Evolutionary conservation across 2,888 invertebrate species (phyloP).

Genomic region (Linyphia triangularis): DNA sequence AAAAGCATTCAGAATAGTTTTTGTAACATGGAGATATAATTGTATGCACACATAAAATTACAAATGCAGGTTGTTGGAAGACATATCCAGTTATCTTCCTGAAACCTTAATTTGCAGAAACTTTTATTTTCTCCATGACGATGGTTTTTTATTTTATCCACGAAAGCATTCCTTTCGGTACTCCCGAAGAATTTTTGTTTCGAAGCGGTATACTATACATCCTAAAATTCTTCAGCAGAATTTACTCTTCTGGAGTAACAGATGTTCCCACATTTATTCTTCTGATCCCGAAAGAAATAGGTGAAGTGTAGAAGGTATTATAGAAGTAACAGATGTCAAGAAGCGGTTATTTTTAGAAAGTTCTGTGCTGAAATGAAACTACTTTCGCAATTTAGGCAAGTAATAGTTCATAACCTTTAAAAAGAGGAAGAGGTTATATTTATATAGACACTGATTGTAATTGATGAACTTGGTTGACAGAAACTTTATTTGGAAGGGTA

Average conservation of each 20-base stretch:
- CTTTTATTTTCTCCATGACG: neutral
- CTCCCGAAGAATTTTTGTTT: neutral
- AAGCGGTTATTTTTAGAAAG: neutral
- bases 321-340: slow-evolving; percentile 1
- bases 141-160: neutral
- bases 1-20: no score
- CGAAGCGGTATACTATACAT: neutral
- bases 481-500: no score
- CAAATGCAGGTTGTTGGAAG: no score
- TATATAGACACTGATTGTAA: no score
- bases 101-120: neutral
- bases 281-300: neutral
- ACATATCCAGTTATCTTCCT: no score
- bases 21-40: no score
- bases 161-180: neutral
- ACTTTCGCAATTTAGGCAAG: neutral
- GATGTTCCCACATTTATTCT: slow-evolving; percentile 4
- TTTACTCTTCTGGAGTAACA: neutral
- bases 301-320: neutral
- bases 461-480: no score
- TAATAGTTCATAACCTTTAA: neutral
- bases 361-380: neutral
- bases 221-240: neutral
- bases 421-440: no score
- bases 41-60: no score